These are phyloP conservation scores for Prosapia bicincta DNA, from an alignment of 2,888 invertebrate genomes.

Conservation along the genomic window DNA sequence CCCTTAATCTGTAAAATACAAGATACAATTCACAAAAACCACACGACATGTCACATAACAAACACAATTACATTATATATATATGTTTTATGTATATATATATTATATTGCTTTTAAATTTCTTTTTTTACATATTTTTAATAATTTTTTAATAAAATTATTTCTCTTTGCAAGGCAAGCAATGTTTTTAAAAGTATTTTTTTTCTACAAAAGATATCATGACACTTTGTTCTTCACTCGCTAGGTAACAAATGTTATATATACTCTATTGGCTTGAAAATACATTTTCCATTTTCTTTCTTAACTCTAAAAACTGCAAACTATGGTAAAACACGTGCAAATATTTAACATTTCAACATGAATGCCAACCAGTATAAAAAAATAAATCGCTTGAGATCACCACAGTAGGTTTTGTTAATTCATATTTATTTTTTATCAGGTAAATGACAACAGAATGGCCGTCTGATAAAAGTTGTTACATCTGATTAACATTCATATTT, in stretches of 20 bases:
- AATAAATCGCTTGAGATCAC: neutral
- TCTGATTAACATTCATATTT: neutral
- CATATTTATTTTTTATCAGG: neutral
- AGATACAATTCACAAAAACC: conserved; percentile 4
- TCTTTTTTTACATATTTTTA: conserved; percentile 33
- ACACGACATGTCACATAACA: conserved; percentile 21
- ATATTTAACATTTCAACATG: neutral
- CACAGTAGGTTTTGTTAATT: neutral
- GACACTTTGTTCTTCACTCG: conserved; percentile 26
- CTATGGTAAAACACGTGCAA: neutral
- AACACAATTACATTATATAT: conserved; percentile 24
- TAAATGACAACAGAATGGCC: neutral
- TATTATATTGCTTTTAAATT: conserved; percentile 36
- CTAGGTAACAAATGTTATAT: conserved; percentile 31
- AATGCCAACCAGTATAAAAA: neutral
- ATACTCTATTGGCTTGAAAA: conserved; percentile 26
- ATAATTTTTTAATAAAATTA: conserved; percentile 35
- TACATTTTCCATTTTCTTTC: neutral
- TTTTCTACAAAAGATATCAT: conserved; percentile 38
- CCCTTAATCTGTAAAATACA: neutral
- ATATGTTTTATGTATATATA: no score
- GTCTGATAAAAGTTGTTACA: neutral
- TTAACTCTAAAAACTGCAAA: neutral
- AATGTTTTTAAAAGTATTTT: conserved; percentile 29
- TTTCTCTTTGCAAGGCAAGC: conserved; percentile 39